These are phyloP conservation scores for Labrus mixtus DNA, from an alignment of 2,113 vertebrate genomes.

Conservation along the genomic window DNA sequence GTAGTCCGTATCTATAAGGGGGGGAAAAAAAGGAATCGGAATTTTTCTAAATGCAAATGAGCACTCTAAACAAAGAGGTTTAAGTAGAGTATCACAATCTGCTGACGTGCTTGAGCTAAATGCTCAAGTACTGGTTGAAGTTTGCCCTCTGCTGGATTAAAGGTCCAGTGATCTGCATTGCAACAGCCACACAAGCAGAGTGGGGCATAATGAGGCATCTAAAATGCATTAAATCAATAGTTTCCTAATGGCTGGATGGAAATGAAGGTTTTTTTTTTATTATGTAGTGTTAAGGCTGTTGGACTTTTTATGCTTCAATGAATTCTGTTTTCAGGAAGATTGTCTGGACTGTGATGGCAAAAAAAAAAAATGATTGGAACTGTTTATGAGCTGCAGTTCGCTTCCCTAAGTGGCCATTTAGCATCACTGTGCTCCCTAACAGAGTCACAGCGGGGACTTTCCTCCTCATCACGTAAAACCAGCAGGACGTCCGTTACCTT, in stretches of 20 bases:
- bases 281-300: conserved; percentile 1
- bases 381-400: background rate
- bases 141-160: background rate
- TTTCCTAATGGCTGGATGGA: conserved; percentile 23
- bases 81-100: background rate
- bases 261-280: conserved; percentile 29
- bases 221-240: conserved; percentile 38
- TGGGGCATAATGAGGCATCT: conserved; percentile 37
- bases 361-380: conserved; percentile 1
- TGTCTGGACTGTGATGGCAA: background rate
- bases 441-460: conserved; percentile 17
- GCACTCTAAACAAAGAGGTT: background rate
- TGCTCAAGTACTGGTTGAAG: background rate
- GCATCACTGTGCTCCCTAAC: conserved; percentile 7
- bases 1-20: too few relatives aligned
- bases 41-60: background rate
- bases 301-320: background rate
- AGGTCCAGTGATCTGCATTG: background rate
- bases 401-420: background rate
- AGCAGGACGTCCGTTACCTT: conserved; percentile 15
- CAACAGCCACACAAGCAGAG: background rate
- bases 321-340: background rate
- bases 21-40: too few relatives aligned
- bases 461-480: conserved; percentile 15
- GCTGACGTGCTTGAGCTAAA: too few relatives aligned